Base-by-base conservation (phyloP, 2,888 invertebrate genomes). In the Xanthorhoe designata region DNA sequence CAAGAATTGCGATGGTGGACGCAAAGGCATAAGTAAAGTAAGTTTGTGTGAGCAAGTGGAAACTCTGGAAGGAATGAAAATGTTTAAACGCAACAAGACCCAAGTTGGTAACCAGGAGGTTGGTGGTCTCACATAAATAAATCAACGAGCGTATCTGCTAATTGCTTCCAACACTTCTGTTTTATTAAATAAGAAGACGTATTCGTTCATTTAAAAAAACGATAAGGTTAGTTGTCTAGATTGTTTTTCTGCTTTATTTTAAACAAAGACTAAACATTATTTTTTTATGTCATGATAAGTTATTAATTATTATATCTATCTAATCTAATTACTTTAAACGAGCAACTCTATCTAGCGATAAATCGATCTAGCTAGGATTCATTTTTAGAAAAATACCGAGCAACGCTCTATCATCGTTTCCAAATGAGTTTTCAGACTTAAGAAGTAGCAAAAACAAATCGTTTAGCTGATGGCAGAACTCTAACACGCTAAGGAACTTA, bases 51-150 rank as follows among this genome's bases (percentile, higher is more conserved):
- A 24, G 24, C 4, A 24, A 24, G 24, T 49, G 13, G 18, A 9
- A 59, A 45, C 15, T 54, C 24, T 24, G 24, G 49, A 51, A 60
- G 56, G 47, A 52, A 52, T 42, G 24, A 65, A 52, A 51, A 47
- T n/a, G 47, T 15, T 24, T 24, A 24, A 54, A 54, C n/a, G 51
- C 51, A 54, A 38, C 32, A 32, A 24, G 38, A 24, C 49, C 42
- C n/a, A 42, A 17, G 19, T 60, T 64, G 47, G 45, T 52, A 52
- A 56, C 15, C 19, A 51, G 45, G 19, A 55, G 32, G 61, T 49
- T 53, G 61, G 66, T 66, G 66, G 66, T 55, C 66, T n/a, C 3
- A 53, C 42, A 68, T 66, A 66, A 66, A 65, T 68, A 62, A 66
- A 58, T n/a, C 54, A 66, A 35, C 47, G 32, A 50, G 61, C 54